These are phyloP conservation scores for Scaptomyza cyrtandrae DNA, from an alignment of 2,888 invertebrate species.

Conservation along the genomic window DNA sequence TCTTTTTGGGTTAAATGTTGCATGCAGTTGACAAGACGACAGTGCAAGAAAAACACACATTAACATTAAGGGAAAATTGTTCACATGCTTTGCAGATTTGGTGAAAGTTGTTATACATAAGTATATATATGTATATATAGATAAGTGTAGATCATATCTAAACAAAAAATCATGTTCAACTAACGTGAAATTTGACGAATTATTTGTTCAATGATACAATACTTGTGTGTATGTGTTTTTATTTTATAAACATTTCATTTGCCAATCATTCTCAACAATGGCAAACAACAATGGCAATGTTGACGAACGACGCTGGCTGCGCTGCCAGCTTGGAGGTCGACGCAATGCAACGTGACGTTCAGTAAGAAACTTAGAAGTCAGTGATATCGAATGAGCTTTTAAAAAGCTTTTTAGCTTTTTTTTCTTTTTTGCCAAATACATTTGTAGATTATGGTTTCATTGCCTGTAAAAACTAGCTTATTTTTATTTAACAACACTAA, in stretches of 20 bases:
- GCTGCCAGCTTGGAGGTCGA: constrained; percentile 68
- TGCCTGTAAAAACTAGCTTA: constrained; percentile 18
- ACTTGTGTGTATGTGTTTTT: not conserved
- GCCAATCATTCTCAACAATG: constrained; percentile 4
- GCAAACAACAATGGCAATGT: constrained; percentile 48
- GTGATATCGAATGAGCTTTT: constrained; percentile 14
- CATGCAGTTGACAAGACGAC: constrained; percentile 78
- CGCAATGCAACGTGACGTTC: constrained; percentile 20
- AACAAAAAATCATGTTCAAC: constrained; percentile 9
- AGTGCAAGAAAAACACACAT: constrained; percentile 40
- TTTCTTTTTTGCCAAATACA: not conserved
- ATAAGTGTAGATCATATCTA: constrained; percentile 34
- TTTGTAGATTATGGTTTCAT: not conserved
- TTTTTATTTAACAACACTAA: constrained; percentile 22
- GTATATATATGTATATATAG: too few species aligned
- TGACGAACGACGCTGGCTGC: constrained; percentile 65
- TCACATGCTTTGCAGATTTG: constrained; percentile 40
- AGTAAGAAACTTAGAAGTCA: constrained; percentile 28
- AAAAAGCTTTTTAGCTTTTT: constrained; percentile 1
- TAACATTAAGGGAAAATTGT: constrained; percentile 55
- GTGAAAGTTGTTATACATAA: constrained; percentile 54
- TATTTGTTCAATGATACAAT: constrained; percentile 31
- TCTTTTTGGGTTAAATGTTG: constrained; percentile 69
- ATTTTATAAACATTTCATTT: constrained; percentile 18
- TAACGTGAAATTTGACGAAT: constrained; percentile 26